Evolutionary conservation across 2,113 vertebrate genomes (phyloP).

Genomic region (Tragelaphus strepsiceros): DNA sequence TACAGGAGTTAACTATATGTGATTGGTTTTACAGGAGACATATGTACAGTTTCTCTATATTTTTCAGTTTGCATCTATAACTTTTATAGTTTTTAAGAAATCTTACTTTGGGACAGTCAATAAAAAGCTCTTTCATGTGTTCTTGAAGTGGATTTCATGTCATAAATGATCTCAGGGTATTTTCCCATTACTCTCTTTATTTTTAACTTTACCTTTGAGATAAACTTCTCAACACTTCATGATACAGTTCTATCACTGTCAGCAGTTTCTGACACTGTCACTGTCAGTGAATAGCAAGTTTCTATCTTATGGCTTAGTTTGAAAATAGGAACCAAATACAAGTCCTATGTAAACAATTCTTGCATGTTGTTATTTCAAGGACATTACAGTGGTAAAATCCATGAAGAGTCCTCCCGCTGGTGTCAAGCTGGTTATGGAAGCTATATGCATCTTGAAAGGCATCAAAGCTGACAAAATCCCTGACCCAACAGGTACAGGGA

Average conservation of each 20-base stretch:
- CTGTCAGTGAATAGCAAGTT: not conserved
- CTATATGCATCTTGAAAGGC: constrained; percentile 93
- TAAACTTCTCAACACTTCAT: not conserved
- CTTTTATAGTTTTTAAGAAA: not conserved
- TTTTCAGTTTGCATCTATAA: not conserved
- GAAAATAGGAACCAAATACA: not conserved
- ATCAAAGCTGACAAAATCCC: constrained; percentile 90
- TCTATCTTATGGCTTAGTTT: not conserved
- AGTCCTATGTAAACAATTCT: not conserved
- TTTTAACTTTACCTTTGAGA: not conserved
- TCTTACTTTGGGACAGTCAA: not conserved
- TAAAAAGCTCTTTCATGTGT: not conserved
- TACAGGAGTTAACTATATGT: not conserved
- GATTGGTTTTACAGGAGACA: not conserved
- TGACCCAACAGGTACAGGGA: constrained; percentile 88
- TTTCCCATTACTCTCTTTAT: not conserved
- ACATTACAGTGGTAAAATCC: constrained; percentile 93
- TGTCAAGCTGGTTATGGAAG: constrained; percentile 94
- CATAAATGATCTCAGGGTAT: not conserved
- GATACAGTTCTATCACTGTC: not conserved
- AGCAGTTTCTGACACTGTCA: not conserved
- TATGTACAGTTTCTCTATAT: not conserved
- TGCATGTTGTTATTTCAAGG: constrained; percentile 76
- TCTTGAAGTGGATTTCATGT: not conserved
- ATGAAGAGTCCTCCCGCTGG: constrained; percentile 93